Conservation (phyloP, 2,113 vertebrate species). For the Eubucco bourcierii region DNA sequence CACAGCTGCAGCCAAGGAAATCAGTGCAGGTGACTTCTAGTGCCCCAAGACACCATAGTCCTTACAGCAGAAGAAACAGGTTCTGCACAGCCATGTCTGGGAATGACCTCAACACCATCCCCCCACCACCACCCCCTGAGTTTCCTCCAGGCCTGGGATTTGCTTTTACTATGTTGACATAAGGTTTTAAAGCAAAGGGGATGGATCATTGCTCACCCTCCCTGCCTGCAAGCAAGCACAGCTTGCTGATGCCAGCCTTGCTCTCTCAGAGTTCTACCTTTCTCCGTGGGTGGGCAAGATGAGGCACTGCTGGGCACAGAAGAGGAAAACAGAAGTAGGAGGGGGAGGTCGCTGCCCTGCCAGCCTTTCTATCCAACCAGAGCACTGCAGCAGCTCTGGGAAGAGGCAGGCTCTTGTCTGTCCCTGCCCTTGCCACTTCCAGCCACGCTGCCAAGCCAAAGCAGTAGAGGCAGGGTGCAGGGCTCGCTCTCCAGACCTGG, state of each 20-base stretch:
- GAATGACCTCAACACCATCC: not conserved
- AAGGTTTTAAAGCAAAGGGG: not conserved
- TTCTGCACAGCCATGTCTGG: not conserved
- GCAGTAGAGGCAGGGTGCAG: not conserved
- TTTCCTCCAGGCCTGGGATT: not conserved
- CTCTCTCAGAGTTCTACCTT: not conserved
- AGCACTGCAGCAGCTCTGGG: not conserved
- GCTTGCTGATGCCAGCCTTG: not conserved
- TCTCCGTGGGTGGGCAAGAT: accelerated
- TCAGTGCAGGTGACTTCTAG: not conserved
- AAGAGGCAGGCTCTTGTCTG: not conserved
- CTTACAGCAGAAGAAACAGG: not conserved
- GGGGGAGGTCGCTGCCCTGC: not conserved
- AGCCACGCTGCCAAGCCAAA: not conserved
- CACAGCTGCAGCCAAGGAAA: not conserved
- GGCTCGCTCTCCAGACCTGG: not conserved
- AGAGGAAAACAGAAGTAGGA: not conserved
- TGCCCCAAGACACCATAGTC: not conserved
- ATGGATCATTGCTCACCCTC: accelerated
- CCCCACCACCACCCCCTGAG: too few species aligned
- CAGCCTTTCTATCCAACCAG: not conserved
- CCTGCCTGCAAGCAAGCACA: not conserved
- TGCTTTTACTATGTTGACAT: not conserved
- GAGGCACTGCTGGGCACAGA: not conserved
- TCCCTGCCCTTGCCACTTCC: not conserved